Evolutionary conservation across 2,888 invertebrate species (phyloP).

Genomic region (Nomada hirtipes): DNA sequence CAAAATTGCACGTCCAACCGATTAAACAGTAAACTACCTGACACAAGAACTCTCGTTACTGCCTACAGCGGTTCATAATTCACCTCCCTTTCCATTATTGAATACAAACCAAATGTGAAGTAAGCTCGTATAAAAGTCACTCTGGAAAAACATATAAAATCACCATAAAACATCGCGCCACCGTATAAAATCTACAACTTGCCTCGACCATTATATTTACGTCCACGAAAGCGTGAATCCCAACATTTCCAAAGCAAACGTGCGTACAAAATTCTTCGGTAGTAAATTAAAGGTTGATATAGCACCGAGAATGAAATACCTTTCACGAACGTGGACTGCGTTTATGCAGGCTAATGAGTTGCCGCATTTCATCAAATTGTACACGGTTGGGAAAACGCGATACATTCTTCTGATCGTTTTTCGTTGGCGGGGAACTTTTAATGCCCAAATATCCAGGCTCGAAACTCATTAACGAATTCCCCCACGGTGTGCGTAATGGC

Average conservation of each 20-base stretch:
- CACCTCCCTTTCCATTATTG: too few species aligned
- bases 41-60: too few species aligned
- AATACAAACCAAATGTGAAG: too few species aligned
- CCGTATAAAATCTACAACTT: neutral
- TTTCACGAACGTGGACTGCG: neutral
- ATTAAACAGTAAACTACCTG: too few species aligned
- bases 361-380: slow-evolving; percentile 6
- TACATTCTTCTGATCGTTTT: slow-evolving; percentile 19
- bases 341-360: neutral
- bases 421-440: slow-evolving; percentile 1
- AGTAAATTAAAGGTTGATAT: neutral
- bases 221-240: neutral
- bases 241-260: too few species aligned
- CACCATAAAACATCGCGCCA: neutral
- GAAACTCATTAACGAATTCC: neutral
- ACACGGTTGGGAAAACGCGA: neutral
- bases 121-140: neutral
- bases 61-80: too few species aligned
- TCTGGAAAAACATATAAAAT: neutral
- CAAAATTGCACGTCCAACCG: too few species aligned
- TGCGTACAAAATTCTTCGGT: neutral
- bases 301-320: slow-evolving; percentile 5
- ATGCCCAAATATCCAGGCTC: slow-evolving; percentile 4
- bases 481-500: neutral
- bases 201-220: too few species aligned